Conservation (phyloP, 2,888 invertebrate species). For the Quadroppia sp. region DNA sequence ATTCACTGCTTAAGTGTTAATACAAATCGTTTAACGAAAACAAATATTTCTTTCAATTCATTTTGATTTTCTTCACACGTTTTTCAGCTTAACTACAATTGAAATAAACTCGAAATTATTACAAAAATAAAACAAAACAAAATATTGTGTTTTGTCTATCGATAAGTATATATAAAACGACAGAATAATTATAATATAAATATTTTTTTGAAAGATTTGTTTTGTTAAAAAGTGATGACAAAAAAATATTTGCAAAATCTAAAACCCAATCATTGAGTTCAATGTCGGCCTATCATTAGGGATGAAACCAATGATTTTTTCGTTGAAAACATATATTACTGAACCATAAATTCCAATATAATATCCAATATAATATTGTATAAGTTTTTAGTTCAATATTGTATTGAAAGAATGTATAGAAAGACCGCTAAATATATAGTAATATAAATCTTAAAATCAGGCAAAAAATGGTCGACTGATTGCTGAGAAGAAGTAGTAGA, state of each 20-base stretch:
- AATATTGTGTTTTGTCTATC: no score
- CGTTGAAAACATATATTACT: slow-evolving; percentile 30
- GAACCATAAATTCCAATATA: slow-evolving; percentile 17
- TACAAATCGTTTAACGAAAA: slow-evolving; percentile 2
- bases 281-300: slow-evolving; percentile 21
- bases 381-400: background rate
- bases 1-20: slow-evolving; percentile 7
- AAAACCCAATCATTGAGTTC: background rate
- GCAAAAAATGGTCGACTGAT: background rate
- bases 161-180: no score
- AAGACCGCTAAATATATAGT: background rate
- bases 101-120: background rate
- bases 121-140: no score
- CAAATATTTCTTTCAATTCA: background rate
- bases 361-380: background rate
- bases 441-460: background rate
- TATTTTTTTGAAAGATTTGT: slow-evolving; percentile 2
- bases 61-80: slow-evolving; percentile 11
- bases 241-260: background rate
- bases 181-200: background rate
- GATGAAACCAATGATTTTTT: slow-evolving; percentile 7
- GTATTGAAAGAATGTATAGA: background rate
- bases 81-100: background rate
- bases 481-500: slow-evolving; percentile 27
- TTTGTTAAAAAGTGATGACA: background rate